Conservation (phyloP, 2,888 invertebrate genomes). For the Microctonus brassicae region DNA sequence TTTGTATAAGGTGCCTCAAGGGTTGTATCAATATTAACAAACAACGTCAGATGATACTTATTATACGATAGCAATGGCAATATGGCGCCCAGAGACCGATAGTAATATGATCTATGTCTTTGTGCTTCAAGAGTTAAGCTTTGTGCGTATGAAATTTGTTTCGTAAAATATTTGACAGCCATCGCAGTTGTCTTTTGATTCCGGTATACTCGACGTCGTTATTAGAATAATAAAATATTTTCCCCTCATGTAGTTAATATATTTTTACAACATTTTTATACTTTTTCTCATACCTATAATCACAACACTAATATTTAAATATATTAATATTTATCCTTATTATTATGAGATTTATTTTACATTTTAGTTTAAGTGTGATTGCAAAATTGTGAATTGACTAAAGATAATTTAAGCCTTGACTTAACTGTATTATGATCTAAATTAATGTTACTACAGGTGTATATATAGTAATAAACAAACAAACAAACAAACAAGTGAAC, state of each 20-base stretch:
- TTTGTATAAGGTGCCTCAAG: background rate
- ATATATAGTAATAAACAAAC: background rate
- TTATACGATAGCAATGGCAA: background rate
- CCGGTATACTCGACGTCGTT: background rate
- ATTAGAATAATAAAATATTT: background rate
- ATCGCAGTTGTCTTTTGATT: background rate
- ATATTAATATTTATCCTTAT: too few relatives aligned
- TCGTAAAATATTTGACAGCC: background rate
- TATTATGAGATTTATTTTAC: too few relatives aligned
- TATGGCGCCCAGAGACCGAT: slow-evolving; percentile 4
- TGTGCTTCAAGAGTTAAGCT: background rate
- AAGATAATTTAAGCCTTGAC: background rate
- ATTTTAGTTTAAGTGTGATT: background rate
- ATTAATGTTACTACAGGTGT: background rate
- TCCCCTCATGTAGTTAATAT: background rate
- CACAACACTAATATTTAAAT: background rate
- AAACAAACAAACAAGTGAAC: background rate
- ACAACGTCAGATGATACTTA: background rate
- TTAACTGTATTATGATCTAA: background rate
- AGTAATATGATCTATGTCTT: slow-evolving; percentile 11
- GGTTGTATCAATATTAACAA: background rate
- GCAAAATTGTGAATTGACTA: background rate
- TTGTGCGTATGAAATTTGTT: background rate
- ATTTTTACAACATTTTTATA: too few relatives aligned
- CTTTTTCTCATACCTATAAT: too few relatives aligned